Percentiles rank a stretch among this genome's conserved stretches.
Evolutionary conservation across 2,888 invertebrate species (phyloP).

Genomic region (Volucella zonaria): DNA sequence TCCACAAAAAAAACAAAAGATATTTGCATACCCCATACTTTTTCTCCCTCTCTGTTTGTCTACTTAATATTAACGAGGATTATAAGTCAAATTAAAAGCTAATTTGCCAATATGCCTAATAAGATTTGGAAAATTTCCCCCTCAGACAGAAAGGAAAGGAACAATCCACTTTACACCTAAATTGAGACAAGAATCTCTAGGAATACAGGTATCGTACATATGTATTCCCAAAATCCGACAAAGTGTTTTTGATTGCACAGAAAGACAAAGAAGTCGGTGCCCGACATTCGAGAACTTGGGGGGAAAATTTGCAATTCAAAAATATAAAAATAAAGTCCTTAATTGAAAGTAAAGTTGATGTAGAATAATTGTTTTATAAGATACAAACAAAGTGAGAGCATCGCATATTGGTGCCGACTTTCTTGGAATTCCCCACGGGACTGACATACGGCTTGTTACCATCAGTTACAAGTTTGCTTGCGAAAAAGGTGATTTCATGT

Average conservation of each 20-base stretch:
- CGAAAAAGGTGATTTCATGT: not conserved
- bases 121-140: constrained; percentile 41
- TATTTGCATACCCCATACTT: constrained; percentile 54
- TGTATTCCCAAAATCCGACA: constrained; percentile 11
- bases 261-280: constrained; percentile 5
- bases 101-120: constrained; percentile 54
- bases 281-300: constrained; percentile 45
- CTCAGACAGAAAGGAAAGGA: not conserved
- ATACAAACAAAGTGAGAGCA: constrained; percentile 52
- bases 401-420: constrained; percentile 37
- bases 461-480: constrained; percentile 4
- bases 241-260: constrained; percentile 38
- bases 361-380: constrained; percentile 65
- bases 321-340: constrained; percentile 39
- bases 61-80: constrained; percentile 42
- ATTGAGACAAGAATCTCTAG: constrained; percentile 43
- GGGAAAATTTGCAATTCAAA: constrained; percentile 61
- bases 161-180: constrained; percentile 55
- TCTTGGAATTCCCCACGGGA: not conserved
- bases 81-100: constrained; percentile 52
- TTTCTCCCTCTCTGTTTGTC: not conserved
- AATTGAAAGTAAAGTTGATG: constrained; percentile 68
- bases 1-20: constrained; percentile 13
- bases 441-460: not conserved
- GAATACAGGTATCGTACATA: constrained; percentile 12